Percentiles rank a stretch among this genome's conserved stretches.
Evolutionary conservation across 2,113 vertebrate genomes (phyloP).

Genomic region (Calyptommatus sinebrachiatus): DNA sequence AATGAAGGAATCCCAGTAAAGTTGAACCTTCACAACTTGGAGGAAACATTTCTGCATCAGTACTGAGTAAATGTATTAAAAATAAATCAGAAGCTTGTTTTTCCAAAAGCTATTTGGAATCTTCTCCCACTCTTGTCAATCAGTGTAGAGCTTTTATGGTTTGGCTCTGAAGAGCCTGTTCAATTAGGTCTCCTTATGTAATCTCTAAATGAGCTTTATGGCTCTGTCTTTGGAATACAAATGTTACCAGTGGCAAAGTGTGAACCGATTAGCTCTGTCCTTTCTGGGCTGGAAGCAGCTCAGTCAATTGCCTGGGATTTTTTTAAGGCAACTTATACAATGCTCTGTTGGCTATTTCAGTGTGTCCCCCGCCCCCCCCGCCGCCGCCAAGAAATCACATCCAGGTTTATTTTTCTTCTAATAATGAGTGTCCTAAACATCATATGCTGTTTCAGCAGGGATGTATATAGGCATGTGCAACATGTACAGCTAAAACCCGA

Average conservation of each 20-base stretch:
- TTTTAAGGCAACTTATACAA: neutral
- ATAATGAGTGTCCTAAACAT: neutral
- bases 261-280: neutral
- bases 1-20: neutral
- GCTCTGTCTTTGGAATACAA: constrained; percentile 25
- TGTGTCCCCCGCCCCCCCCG: neutral
- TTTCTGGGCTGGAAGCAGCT: neutral
- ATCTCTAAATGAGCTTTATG: constrained; percentile 9
- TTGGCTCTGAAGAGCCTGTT: constrained; percentile 37
- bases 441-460: neutral
- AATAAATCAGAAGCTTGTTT: constrained; percentile 46
- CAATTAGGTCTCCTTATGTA: constrained; percentile 9
- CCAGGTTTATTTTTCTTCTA: neutral
- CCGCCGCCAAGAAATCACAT: fast-evolving
- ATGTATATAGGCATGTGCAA: no score
- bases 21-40: constrained; percentile 44
- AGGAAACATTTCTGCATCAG: constrained; percentile 45
- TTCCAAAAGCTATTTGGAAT: constrained; percentile 38
- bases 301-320: neutral
- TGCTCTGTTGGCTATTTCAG: fast-evolving
- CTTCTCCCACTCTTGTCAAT: constrained; percentile 22
- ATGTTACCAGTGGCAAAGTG: constrained; percentile 30
- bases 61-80: constrained; percentile 35
- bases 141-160: constrained; percentile 25
- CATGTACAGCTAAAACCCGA: no score